Conservation (phyloP, 2,797 vertebrate species). For the Accipiter fasciatus region DNA sequence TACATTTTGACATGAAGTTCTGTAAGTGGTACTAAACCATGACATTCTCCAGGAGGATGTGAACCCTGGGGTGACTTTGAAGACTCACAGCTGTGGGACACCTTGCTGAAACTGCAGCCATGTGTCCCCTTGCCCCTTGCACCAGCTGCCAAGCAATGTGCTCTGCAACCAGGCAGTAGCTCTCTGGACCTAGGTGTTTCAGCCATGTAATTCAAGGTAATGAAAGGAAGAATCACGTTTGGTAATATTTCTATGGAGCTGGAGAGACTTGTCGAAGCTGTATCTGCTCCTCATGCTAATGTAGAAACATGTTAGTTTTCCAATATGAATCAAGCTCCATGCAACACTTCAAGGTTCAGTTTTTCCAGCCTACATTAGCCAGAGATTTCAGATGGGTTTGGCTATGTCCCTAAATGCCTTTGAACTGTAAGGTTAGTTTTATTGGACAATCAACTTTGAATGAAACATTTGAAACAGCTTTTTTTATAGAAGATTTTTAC, state of each 20-base stretch:
- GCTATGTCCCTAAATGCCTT: background rate
- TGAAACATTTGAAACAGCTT: background rate
- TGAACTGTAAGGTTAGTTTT: background rate
- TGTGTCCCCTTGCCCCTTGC: rapidly evolving
- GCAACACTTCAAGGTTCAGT: background rate
- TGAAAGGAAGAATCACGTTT: background rate
- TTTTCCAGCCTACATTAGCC: background rate
- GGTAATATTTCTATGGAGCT: background rate
- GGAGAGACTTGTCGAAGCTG: background rate
- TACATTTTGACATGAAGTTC: background rate
- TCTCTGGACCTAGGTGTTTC: background rate
- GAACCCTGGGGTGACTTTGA: background rate
- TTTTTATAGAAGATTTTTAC: background rate
- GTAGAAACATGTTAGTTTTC: background rate
- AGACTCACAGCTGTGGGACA: too few species aligned
- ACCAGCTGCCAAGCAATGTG: background rate
- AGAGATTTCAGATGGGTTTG: background rate
- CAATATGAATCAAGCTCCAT: background rate
- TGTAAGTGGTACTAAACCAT: background rate
- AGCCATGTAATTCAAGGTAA: background rate
- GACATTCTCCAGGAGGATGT: background rate
- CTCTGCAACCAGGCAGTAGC: background rate
- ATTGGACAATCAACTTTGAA: background rate
- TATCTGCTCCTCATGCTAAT: background rate
- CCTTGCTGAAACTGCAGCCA: background rate